Base-by-base conservation (phyloP, 1,140 invertebrate genomes). In the Cyclina sinensis region DNA sequence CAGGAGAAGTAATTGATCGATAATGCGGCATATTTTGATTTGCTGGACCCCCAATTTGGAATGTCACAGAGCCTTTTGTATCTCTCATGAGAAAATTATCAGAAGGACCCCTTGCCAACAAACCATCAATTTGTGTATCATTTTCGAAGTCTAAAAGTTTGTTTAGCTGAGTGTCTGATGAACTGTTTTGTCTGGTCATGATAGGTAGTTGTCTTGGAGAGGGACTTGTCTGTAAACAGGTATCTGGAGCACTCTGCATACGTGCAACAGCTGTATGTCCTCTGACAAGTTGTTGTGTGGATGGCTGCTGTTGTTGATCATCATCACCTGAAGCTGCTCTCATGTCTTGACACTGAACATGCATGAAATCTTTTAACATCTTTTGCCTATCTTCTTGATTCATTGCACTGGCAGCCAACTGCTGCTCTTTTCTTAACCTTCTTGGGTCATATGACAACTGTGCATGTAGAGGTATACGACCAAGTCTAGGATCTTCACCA, bases 81-180 rank as follows among this genome's bases (percentile, higher is more conserved):
- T 88, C 79, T 14, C 32, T 43, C 74, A 76, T 80, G 24, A 21
- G 59, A 14, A 70, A 57, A n/a, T 11, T 68, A 37, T 68, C 79
- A 27, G 35, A 57, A n/a, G 39, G 46, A 21, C 65, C 32, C 48
- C 79, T 11, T 54, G 85, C 24, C 21, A 76, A 27, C 30, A 76
- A 24, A 27, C 73, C 21, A 46, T 35, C 21, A 12, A 65, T 57
- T 80, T 48, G 43, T 0, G 46, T 51, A 43, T 16, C 30, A 51
- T 16, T 46, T 35, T 83, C 62, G 30, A 24, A 32, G 54, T 14
- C 24, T 0, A 70, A 65, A 0, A 86, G 51, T 30, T 97, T 95
- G 91, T 97, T 97, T 78, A 97, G 94, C 86, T 97, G 97, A 0
- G 97, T 96, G 92, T 97, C 97, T 2, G 97, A 97, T 30, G 96